A percentile compares a stretch with the other conserved stretches of the same genome.
Evolutionary conservation across 2,797 vertebrate species (phyloP).

Genomic region (Sebastes taczanowskii): DNA sequence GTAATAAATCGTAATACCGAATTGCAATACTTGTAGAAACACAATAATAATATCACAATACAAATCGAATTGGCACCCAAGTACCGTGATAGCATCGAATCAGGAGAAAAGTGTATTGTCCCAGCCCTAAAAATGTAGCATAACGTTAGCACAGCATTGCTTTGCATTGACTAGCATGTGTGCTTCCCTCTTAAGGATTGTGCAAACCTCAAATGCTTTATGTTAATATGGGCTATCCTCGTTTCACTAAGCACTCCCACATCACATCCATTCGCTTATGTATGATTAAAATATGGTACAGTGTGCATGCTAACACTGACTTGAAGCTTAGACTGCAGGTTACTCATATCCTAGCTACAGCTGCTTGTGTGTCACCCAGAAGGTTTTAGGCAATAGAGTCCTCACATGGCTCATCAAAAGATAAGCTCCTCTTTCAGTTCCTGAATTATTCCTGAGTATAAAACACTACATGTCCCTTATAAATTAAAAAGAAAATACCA

Average conservation of each 20-base stretch:
- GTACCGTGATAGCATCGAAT: no score
- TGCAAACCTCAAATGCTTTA: not conserved
- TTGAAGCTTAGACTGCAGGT: slow-evolving; percentile 10
- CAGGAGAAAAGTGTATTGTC: no score
- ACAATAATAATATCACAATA: fast-evolving
- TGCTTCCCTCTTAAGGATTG: not conserved
- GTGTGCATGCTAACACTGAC: not conserved
- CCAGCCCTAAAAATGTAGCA: not conserved
- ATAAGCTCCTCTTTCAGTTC: slow-evolving; percentile 57
- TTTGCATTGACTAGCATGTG: not conserved
- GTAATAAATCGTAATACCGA: no score
- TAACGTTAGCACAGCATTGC: not conserved
- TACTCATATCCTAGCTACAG: not conserved
- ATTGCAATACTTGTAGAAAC: no score
- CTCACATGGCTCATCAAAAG: slow-evolving; percentile 56
- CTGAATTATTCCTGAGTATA: slow-evolving; percentile 19
- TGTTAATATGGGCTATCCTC: not conserved
- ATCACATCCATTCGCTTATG: not conserved
- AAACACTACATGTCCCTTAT: no score
- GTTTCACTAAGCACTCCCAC: not conserved
- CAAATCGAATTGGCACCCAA: no score
- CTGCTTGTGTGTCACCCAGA: slow-evolving; percentile 28
- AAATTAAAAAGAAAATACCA: no score
- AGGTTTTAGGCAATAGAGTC: slow-evolving; percentile 45
- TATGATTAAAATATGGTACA: not conserved